Conservation (phyloP, 2,888 invertebrate species). For the Ernsta delagoae region DNA sequence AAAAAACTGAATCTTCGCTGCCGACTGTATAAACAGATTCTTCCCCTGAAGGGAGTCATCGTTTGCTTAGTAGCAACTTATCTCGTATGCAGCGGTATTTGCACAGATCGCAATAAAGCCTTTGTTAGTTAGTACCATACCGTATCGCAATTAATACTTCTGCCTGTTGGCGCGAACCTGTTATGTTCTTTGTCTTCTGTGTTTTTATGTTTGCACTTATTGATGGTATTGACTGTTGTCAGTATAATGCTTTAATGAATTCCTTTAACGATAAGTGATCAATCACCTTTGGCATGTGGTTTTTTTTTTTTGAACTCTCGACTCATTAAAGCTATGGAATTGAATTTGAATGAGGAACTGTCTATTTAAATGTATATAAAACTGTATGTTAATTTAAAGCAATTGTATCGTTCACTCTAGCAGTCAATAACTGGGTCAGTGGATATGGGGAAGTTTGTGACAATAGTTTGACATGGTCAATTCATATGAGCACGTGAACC, state of each 20-base stretch:
- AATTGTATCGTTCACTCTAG: conserved; percentile 22
- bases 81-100: conserved; percentile 20
- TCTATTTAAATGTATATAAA: neutral
- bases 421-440: conserved; percentile 32
- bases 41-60: neutral
- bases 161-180: conserved; percentile 22
- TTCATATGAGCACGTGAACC: conserved; percentile 32
- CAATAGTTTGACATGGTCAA: conserved; percentile 37
- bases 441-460: conserved; percentile 27
- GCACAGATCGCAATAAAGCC: conserved; percentile 41
- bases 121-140: conserved; percentile 40
- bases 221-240: conserved; percentile 24
- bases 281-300: neutral
- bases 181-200: conserved; percentile 34
- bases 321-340: neutral
- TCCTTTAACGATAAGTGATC: conserved; percentile 16
- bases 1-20: neutral
- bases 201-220: conserved; percentile 28
- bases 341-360: conserved; percentile 11
- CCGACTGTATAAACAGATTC: too few species aligned
- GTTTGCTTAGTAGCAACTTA: neutral
- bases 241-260: conserved; percentile 11
- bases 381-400: conserved; percentile 13
- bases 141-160: conserved; percentile 39
- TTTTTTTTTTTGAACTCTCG: conserved; percentile 9